These are phyloP conservation scores for Pachyrhynchus sulphureomaculatus DNA, from an alignment of 1,140 invertebrate species.

Conservation along the genomic window DNA sequence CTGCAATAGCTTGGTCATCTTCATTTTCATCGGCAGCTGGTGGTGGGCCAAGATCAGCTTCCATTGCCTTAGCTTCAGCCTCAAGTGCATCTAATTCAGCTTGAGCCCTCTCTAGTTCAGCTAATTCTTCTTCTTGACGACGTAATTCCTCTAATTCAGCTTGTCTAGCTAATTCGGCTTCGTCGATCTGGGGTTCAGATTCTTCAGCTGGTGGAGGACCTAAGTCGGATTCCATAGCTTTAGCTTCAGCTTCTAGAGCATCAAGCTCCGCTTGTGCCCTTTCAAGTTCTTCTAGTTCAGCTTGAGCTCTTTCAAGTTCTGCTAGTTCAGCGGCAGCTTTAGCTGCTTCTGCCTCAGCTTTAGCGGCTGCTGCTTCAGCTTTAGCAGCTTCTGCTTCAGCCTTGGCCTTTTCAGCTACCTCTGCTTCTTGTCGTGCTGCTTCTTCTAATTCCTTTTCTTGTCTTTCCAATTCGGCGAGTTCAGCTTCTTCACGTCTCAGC, in stretches of 20 bases:
- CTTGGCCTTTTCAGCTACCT: slow-evolving; percentile 56
- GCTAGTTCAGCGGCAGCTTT: slow-evolving; percentile 59
- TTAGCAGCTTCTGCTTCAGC: slow-evolving; percentile 49
- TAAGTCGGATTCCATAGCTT: slow-evolving; percentile 49
- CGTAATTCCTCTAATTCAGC: slow-evolving; percentile 32
- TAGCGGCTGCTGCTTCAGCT: slow-evolving; percentile 60
- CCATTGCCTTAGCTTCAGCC: slow-evolving; percentile 35
- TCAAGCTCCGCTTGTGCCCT: slow-evolving; percentile 45
- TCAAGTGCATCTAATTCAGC: slow-evolving; percentile 33
- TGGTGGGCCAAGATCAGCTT: slow-evolving; percentile 24
- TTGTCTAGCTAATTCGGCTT: slow-evolving; percentile 52
- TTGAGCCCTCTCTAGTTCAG: slow-evolving; percentile 32
- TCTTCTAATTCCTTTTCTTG: slow-evolving; percentile 63
- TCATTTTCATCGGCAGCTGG: slow-evolving; percentile 45
- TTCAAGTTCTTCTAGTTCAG: slow-evolving; percentile 54
- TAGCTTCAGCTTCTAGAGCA: slow-evolving; percentile 36
- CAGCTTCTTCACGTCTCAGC: slow-evolving; percentile 55
- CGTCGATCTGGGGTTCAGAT: slow-evolving; percentile 41
- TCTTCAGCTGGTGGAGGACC: slow-evolving; percentile 42
- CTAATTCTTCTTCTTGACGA: slow-evolving; percentile 29
- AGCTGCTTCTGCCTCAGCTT: slow-evolving; percentile 53
- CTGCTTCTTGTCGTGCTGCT: slow-evolving; percentile 43
- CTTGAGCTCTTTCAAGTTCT: slow-evolving; percentile 60
- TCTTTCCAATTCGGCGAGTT: slow-evolving; percentile 51
- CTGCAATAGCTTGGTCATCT: slow-evolving; percentile 37